Evolutionary conservation across 92 coral and sea anemone species (phyloP).

Genomic region (Nematostella vectensis): DNA sequence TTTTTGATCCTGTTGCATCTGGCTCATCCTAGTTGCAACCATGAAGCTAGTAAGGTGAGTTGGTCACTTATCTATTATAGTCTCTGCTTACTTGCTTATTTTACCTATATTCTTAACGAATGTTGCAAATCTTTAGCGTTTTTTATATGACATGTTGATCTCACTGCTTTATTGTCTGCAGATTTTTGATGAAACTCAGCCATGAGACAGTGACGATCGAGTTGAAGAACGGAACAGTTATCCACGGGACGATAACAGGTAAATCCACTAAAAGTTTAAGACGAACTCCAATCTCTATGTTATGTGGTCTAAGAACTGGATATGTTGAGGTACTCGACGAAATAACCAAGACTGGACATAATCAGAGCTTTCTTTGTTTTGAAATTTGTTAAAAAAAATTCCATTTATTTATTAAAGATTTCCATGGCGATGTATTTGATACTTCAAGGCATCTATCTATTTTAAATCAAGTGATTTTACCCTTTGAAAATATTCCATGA

Average conservation of each 20-base stretch:
- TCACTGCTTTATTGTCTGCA: slow-evolving; percentile 21
- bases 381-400: no score
- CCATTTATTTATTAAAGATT: no score
- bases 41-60: slow-evolving; percentile 97
- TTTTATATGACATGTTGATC: neutral
- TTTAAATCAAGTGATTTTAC: no score
- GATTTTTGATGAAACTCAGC: slow-evolving; percentile 99
- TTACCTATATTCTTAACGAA: no score
- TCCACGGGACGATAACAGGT: slow-evolving; percentile 99
- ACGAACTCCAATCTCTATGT: no score
- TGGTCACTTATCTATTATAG: neutral
- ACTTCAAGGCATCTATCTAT: no score
- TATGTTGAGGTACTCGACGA: no score
- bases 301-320: no score
- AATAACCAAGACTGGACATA: no score
- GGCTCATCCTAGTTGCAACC: slow-evolving; percentile 67
- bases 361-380: no score
- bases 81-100: slow-evolving; percentile 4
- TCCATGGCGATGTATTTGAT: no score
- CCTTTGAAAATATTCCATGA: no score
- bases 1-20: slow-evolving; percentile 92
- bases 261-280: neutral
- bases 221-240: slow-evolving; percentile 94
- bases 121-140: neutral
- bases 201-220: slow-evolving; percentile 97